A percentile compares a stretch with the other conserved stretches of the same genome.
phyloP scores from a whole-genome alignment of 2,797 vertebrate species.

The Anas acuta region DNA sequence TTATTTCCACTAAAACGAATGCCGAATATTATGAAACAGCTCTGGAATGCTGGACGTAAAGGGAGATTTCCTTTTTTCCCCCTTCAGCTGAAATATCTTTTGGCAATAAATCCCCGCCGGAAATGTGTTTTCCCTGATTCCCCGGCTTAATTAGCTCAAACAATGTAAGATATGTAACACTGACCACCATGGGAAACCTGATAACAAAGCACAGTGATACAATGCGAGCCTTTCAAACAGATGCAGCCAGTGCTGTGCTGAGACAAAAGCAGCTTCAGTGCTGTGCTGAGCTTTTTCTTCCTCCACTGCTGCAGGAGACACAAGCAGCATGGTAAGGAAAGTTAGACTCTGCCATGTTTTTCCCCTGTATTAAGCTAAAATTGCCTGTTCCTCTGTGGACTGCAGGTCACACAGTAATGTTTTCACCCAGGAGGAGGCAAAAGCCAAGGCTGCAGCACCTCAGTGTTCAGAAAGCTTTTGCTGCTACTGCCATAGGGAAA shows the following conservation, averaged over 20 bases:
- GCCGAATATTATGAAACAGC: background rate
- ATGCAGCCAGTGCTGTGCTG: background rate
- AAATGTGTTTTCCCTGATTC: constrained; percentile 64
- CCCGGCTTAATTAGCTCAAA: constrained; percentile 58
- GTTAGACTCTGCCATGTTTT: constrained; percentile 7
- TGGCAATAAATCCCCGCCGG: constrained; percentile 36
- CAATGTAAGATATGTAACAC: constrained; percentile 58
- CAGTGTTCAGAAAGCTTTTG: background rate
- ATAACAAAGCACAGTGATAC: constrained; percentile 52
- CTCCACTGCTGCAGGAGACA: background rate
- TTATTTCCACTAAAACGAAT: background rate
- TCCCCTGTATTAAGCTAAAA: constrained; percentile 16
- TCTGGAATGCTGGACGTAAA: constrained; percentile 44
- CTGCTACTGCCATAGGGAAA: background rate
- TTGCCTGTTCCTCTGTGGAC: background rate
- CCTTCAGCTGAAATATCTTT: constrained; percentile 58
- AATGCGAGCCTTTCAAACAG: constrained; percentile 28
- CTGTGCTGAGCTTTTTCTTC: constrained; percentile 7
- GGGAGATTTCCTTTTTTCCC: constrained; percentile 40
- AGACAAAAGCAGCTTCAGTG: constrained; percentile 48
- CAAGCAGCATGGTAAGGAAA: background rate
- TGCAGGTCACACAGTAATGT: background rate
- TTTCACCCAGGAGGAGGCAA: background rate
- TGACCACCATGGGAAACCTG: constrained; percentile 51
- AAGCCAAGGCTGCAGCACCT: background rate